Base-by-base conservation (phyloP, 2,888 invertebrate species). In the Crepidodera aurea region DNA sequence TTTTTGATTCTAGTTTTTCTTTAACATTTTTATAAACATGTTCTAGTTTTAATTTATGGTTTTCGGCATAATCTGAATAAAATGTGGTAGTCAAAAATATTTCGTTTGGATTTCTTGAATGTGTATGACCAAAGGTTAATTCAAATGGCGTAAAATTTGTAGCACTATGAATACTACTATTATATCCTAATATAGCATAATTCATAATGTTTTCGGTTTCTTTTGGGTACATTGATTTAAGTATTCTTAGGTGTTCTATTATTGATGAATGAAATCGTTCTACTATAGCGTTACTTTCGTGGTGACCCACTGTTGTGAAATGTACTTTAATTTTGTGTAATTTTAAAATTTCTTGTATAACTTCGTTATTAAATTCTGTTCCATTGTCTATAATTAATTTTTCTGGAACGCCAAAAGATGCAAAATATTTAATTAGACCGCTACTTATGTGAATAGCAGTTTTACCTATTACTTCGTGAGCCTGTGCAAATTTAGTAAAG, bases 311-410 rank as follows among this genome's bases (percentile, higher is more conserved):
- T 4, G 62, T 51, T 16, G 60, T 60, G 19, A 60, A 66, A 37
- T 66, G 60, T 27, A 57, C 37, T 55, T 60, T 46, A 16, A 66
- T 66, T 39, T 65, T 63, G 37, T 65, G 63, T 12, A 60, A 19
- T 16, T 50, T 59, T 22, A 60, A 39, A 1, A 60, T 44, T 57
- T 42, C 59, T 32, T 51, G 27, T n/a, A 63, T 15, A 6, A 27
- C 19, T 27, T 53, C 37, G 15, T 60, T 63, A 39, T 63, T 63
- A 25, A 60, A 63, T 48, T 63, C 54, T 48, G 37, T 63, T 7
- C 55, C 64, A 15, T 64, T 48, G 27, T 60, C 60, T 7, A 18
- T 37, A 27, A 39, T 39, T 19, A 57, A 8, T 56, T 55, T 13
- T 54, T 60, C 32, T 1, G 56, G 51, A 2, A 40, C 8, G 10